Base-by-base conservation (phyloP, 1,140 invertebrate species). In the Pissodes strobi region DNA sequence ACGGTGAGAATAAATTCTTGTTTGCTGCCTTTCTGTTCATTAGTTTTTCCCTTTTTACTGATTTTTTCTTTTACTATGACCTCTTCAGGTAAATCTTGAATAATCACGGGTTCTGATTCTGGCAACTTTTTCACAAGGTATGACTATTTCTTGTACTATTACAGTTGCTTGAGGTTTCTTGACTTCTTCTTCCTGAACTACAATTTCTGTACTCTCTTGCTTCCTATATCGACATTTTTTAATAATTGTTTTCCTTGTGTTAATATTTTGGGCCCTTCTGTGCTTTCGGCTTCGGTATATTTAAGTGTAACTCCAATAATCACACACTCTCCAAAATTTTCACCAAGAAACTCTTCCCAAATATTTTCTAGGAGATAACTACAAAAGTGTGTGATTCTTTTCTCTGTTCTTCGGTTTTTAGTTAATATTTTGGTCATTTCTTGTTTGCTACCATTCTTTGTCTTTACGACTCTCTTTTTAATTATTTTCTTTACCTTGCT, bases 1-100 rank as follows among this genome's bases (percentile, higher is more conserved):
- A 80, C 76, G 30, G 80, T 79, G 43, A 77, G 75, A 0, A 74
- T 80, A 1, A 79, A 66, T 66, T 79, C 74, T 70, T 82, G 71
- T 43, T 70, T 73, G 15, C 67, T 55, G 17, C 74, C 78, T 21
- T 61, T 60, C 30, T 61, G 59, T 63, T 71, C 69, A 34, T 71
- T 71, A 25, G 62, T 62, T 13, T 56, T 22, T 19, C 58, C 67
- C 19, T 64, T 66, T 30, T 67, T 66, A 15, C 59, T 55, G n/a
- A 19, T 55, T 34, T 34, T 59, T n/a, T 52, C 48, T 65, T 69
- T 61, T 21, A 71, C 62, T 38, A 65, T 38, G 17, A 76, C 66
- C 61, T 67, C 66, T 46, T 75, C 69, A n/a, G 71, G 74, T 27
- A 73, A 17, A 67, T 77, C 73, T 69, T 76, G 71, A 64, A 75